phyloP scores from a whole-genome alignment of 2,113 vertebrate species.

The Pomatostomus ruficeps region DNA sequence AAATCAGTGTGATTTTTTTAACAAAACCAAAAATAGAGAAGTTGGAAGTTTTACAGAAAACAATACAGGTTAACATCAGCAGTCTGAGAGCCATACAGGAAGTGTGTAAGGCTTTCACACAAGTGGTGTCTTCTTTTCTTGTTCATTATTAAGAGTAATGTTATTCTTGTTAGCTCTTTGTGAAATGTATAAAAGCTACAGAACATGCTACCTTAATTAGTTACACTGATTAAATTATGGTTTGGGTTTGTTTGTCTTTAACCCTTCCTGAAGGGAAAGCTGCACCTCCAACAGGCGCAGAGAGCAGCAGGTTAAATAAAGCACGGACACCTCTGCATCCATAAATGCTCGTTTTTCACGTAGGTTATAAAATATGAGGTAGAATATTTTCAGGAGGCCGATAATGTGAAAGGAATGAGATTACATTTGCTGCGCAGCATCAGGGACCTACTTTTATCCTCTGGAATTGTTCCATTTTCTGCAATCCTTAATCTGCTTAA shows the following conservation, averaged over 20 bases:
- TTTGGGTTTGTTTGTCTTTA: neutral
- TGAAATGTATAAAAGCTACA: neutral
- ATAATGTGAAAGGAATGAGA: constrained; percentile 1
- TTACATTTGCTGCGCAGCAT: neutral
- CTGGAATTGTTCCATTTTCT: neutral
- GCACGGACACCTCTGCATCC: neutral
- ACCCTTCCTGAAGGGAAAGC: neutral
- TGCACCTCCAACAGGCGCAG: neutral
- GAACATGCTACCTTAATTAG: neutral
- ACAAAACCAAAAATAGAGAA: neutral
- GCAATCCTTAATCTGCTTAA: constrained; percentile 14
- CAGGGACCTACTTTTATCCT: neutral
- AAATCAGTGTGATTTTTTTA: neutral
- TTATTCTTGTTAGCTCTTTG: neutral
- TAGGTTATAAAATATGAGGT: neutral
- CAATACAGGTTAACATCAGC: neutral
- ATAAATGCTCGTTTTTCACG: neutral
- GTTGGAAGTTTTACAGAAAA: neutral
- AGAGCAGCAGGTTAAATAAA: neutral
- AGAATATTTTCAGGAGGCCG: neutral
- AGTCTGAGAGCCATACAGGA: neutral
- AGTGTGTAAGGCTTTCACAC: neutral
- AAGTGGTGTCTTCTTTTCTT: neutral
- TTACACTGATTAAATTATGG: neutral
- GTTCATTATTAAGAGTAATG: neutral